A percentile compares a stretch with the other conserved stretches of the same genome.
phyloP scores from a whole-genome alignment of 2,797 vertebrate species.

The Numenius phaeopus region DNA sequence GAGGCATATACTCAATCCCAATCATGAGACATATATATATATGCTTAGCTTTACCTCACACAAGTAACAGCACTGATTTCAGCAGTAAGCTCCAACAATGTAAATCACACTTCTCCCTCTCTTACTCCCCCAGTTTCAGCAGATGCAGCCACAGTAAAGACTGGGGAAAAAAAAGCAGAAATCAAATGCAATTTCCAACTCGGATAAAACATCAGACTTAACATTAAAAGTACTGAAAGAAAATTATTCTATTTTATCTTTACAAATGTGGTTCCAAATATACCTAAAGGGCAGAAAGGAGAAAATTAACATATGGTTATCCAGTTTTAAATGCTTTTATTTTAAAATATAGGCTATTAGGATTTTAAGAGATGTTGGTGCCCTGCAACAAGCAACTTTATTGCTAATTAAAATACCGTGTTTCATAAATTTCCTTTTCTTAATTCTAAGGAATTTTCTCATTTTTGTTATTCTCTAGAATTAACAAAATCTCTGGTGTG shows the following conservation, averaged over 20 bases:
- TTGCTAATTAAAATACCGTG: background rate
- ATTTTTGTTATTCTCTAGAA: background rate
- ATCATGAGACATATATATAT: background rate
- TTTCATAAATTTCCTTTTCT: background rate
- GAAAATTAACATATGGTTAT: background rate
- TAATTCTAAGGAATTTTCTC: background rate
- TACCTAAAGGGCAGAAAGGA: background rate
- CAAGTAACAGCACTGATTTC: conserved; percentile 38
- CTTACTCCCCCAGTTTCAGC: conserved; percentile 45
- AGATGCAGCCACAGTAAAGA: conserved; percentile 46
- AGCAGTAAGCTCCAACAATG: conserved; percentile 33
- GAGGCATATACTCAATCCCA: background rate
- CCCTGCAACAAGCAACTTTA: background rate
- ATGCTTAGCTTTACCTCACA: conserved; percentile 58
- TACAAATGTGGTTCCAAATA: background rate
- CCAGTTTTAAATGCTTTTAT: background rate
- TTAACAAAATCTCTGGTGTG: background rate
- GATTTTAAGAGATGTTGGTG: background rate
- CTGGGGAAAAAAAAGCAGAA: background rate
- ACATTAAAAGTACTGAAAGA: background rate
- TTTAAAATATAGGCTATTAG: background rate
- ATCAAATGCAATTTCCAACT: conserved; percentile 43
- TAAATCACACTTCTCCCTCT: conserved; percentile 55
- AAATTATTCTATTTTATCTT: background rate
- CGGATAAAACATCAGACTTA: conserved; percentile 35